phyloP scores from a whole-genome alignment of 2,888 invertebrate species.

The Amorpha juglandis region DNA sequence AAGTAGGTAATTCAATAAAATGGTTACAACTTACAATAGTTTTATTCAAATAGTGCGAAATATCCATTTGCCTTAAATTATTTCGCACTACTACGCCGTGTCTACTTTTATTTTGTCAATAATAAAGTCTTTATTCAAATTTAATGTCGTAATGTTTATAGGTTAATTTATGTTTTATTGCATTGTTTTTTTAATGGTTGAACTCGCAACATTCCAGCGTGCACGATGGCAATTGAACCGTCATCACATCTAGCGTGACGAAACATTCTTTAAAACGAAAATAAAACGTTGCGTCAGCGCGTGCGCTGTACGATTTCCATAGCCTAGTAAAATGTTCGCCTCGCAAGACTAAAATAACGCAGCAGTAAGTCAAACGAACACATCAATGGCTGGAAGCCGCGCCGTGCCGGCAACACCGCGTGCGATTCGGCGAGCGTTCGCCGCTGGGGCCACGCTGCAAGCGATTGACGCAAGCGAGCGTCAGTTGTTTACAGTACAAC shows the following conservation, averaged over 20 bases:
- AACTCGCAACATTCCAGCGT: conserved; percentile 11
- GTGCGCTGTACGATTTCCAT: conserved; percentile 47
- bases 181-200: background rate
- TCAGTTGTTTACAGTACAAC: conserved; percentile 79
- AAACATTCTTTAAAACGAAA: conserved; percentile 34
- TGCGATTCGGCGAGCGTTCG: conserved; percentile 33
- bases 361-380: conserved; percentile 55
- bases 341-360: conserved; percentile 56
- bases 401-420: conserved; percentile 34
- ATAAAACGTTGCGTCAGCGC: conserved; percentile 32
- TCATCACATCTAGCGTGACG: conserved; percentile 35
- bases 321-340: conserved; percentile 48
- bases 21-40: background rate
- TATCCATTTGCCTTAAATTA: background rate
- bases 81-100: background rate
- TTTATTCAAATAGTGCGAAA: background rate
- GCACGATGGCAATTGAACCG: conserved; percentile 17
- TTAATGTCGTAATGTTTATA: background rate
- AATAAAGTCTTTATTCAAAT: background rate
- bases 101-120: too few species aligned
- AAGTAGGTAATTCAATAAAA: background rate
- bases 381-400: conserved; percentile 56
- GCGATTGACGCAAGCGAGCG: conserved; percentile 77
- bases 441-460: conserved; percentile 53
- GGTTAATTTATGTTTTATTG: conserved; percentile 1